These are phyloP conservation scores for Psophia crepitans DNA, from an alignment of 2,113 vertebrate species.

Conservation along the genomic window DNA sequence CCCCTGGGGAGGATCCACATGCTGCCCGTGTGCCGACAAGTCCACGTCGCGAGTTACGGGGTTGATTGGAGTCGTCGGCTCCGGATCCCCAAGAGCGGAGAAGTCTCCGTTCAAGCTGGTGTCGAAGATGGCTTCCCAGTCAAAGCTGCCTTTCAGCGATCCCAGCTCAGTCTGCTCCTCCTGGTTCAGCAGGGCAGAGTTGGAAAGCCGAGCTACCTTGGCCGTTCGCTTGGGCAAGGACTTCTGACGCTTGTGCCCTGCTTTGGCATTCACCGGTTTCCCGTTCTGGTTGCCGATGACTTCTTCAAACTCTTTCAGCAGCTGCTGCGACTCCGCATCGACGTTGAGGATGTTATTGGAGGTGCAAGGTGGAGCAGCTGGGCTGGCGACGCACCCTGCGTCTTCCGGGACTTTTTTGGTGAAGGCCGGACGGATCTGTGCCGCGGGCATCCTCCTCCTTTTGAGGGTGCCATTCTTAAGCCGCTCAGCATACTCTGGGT, in stretches of 20 bases:
- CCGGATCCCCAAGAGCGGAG: slow-evolving; percentile 75
- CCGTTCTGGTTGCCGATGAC: slow-evolving; percentile 76
- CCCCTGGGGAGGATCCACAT: slow-evolving; percentile 59
- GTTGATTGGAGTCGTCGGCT: slow-evolving; percentile 78
- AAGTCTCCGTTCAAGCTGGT: slow-evolving; percentile 79
- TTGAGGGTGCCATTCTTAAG: slow-evolving; percentile 88
- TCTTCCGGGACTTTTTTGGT: slow-evolving; percentile 58
- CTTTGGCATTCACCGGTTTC: slow-evolving; percentile 62
- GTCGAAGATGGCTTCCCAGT: slow-evolving; percentile 93
- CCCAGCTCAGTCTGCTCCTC: slow-evolving; percentile 87
- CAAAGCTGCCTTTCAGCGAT: slow-evolving; percentile 90
- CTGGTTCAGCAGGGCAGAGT: slow-evolving; percentile 77
- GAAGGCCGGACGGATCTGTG: slow-evolving; percentile 86
- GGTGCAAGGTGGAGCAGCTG: not conserved
- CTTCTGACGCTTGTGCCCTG: slow-evolving; percentile 80
- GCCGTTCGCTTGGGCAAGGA: slow-evolving; percentile 59
- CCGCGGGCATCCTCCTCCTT: slow-evolving; percentile 83
- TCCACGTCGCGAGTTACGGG: slow-evolving; percentile 73
- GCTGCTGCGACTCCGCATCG: slow-evolving; percentile 80
- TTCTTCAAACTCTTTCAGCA: slow-evolving; percentile 88
- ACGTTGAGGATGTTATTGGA: slow-evolving; percentile 46
- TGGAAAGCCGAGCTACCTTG: slow-evolving; percentile 75
- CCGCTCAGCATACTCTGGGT: slow-evolving; percentile 88
- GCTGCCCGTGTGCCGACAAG: slow-evolving; percentile 73
- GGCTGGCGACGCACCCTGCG: not conserved